phyloP scores from a whole-genome alignment of 2,888 invertebrate species.

The Lycocerus yunnanus region DNA sequence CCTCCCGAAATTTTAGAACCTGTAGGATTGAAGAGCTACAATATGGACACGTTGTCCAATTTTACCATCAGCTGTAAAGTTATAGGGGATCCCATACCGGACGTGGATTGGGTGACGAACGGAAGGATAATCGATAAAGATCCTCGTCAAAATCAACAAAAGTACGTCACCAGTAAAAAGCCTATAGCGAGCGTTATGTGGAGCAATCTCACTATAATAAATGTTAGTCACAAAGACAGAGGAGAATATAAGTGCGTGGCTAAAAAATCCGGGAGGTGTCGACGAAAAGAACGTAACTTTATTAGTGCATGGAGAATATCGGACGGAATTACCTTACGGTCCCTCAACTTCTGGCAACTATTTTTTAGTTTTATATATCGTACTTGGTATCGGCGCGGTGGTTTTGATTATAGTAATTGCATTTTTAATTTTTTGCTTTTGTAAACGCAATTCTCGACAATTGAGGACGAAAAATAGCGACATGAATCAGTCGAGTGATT shows the following conservation, averaged over 20 bases:
- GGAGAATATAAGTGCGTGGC: conserved; percentile 73
- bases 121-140: conserved; percentile 64
- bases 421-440: conserved; percentile 51
- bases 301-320: conserved; percentile 52
- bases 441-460: conserved; percentile 43
- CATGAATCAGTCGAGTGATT: conserved; percentile 48
- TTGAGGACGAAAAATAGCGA: conserved; percentile 42
- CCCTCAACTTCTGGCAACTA: conserved; percentile 32
- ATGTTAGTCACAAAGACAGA: conserved; percentile 56
- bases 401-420: conserved; percentile 58
- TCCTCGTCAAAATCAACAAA: conserved; percentile 53
- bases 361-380: conserved; percentile 54
- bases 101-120: conserved; percentile 75
- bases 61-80: conserved; percentile 77
- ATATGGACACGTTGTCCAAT: conserved; percentile 66
- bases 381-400: conserved; percentile 56
- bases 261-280: conserved; percentile 78
- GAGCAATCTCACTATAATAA: conserved; percentile 64
- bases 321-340: conserved; percentile 37
- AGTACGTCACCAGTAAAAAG: conserved; percentile 55
- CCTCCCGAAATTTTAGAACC: conserved; percentile 75
- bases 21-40: conserved; percentile 62
- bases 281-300: conserved; percentile 77
- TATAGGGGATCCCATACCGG: conserved; percentile 75
- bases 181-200: conserved; percentile 51